Conservation (phyloP, 2,113 vertebrate species). For the Megaleporinus macrocephalus region DNA sequence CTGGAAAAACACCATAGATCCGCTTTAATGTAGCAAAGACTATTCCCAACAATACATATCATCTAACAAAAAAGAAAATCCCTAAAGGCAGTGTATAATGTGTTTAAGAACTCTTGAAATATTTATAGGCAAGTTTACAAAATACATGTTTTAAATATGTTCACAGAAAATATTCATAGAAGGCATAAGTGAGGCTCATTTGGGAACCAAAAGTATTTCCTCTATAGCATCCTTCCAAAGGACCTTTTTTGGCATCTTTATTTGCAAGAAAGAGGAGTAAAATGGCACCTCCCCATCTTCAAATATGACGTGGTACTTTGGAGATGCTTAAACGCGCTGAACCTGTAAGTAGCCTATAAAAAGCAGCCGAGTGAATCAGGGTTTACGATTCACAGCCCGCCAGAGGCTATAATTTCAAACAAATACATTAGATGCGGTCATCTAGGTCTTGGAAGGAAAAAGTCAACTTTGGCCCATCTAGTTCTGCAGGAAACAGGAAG, state of each 20-base stretch:
- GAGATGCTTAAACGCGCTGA: slow-evolving; percentile 18
- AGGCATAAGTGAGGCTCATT: too few species aligned
- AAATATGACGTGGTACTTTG: slow-evolving; percentile 19
- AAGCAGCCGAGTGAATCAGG: slow-evolving; percentile 1
- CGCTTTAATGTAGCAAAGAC: too few species aligned
- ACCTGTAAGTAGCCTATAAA: slow-evolving; percentile 18
- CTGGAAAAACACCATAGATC: too few species aligned
- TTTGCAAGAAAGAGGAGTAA: neutral
- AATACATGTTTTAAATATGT: too few species aligned
- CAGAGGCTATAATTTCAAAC: slow-evolving; percentile 16
- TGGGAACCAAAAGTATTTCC: too few species aligned
- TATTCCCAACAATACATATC: too few species aligned
- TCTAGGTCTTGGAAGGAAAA: slow-evolving; percentile 13
- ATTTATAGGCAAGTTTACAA: too few species aligned
- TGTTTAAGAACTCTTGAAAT: too few species aligned
- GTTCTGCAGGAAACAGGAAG: slow-evolving; percentile 21
- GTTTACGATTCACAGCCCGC: slow-evolving; percentile 34
- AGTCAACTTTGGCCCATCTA: slow-evolving; percentile 37
- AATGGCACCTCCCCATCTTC: neutral
- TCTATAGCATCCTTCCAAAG: neutral
- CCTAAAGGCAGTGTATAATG: too few species aligned
- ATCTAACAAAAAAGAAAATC: too few species aligned
- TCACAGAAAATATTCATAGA: too few species aligned
- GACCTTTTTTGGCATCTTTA: neutral
- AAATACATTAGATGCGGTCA: slow-evolving; percentile 20